phyloP scores from a whole-genome alignment of 2,797 vertebrate genomes.

The Tenualosa ilisha region DNA sequence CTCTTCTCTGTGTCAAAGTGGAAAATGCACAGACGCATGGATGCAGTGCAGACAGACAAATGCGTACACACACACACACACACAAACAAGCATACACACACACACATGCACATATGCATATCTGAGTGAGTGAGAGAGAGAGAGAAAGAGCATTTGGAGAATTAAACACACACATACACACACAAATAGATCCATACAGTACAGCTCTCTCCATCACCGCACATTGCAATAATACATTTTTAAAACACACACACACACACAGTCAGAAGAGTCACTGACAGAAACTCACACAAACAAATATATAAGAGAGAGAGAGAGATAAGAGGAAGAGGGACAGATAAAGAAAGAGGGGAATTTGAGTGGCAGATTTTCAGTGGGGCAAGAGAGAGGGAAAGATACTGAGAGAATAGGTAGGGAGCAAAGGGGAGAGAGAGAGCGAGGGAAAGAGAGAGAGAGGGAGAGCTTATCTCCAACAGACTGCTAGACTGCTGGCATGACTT shows the following conservation, averaged over 20 bases:
- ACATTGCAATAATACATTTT: too few species aligned
- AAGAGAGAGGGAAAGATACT: background rate
- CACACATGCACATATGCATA: background rate
- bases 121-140: too few species aligned
- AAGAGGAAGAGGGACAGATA: background rate
- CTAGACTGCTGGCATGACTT: background rate
- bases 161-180: too few species aligned
- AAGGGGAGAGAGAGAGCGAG: background rate
- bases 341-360: background rate
- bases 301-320: background rate
- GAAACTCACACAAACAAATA: too few species aligned
- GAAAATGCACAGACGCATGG: background rate
- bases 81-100: background rate
- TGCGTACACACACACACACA: background rate
- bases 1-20: background rate
- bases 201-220: too few species aligned
- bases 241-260: too few species aligned
- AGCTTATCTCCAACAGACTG: background rate
- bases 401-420: too few species aligned
- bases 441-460: background rate
- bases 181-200: too few species aligned
- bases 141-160: too few species aligned
- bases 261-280: too few species aligned
- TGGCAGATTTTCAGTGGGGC: too few species aligned
- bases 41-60: background rate